These are phyloP conservation scores for Rhizoglyphus robini DNA, from an alignment of 1,140 invertebrate genomes.

Conservation along the genomic window DNA sequence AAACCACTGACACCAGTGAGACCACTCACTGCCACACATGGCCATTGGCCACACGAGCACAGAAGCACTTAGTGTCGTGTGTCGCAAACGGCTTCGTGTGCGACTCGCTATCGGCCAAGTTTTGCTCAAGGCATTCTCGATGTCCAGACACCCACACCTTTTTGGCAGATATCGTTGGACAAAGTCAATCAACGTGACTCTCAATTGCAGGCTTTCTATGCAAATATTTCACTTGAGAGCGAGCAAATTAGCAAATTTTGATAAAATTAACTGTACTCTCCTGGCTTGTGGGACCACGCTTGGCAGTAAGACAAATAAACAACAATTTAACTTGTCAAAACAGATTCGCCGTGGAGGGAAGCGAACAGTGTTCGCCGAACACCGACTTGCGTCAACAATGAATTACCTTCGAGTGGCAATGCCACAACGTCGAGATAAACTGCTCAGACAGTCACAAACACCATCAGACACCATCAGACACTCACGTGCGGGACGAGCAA, in stretches of 20 bases:
- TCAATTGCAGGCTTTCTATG: neutral
- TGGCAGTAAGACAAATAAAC: slow-evolving; percentile 10
- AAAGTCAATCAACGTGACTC: neutral
- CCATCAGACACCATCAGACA: too few relatives aligned
- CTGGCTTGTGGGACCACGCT: too few relatives aligned
- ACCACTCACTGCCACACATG: too few relatives aligned
- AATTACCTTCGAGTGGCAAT: neutral
- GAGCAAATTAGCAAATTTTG: slow-evolving; percentile 11
- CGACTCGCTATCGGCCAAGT: slow-evolving; percentile 1
- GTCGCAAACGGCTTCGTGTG: slow-evolving; percentile 9
- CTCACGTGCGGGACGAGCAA: neutral
- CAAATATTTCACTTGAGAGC: slow-evolving; percentile 7
- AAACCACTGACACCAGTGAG: neutral
- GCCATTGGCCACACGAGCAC: neutral
- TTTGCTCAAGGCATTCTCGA: slow-evolving; percentile 5
- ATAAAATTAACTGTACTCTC: slow-evolving; percentile 9
- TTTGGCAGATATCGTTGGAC: neutral
- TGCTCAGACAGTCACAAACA: neutral
- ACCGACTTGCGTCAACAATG: neutral
- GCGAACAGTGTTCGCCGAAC: neutral
- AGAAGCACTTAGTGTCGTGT: slow-evolving; percentile 1
- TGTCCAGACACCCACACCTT: slow-evolving; percentile 9
- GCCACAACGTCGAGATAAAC: neutral
- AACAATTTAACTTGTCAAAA: slow-evolving; percentile 12
- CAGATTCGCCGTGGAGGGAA: neutral